These are phyloP conservation scores for Polia nebulosa DNA, from an alignment of 2,888 invertebrate genomes.

Conservation along the genomic window DNA sequence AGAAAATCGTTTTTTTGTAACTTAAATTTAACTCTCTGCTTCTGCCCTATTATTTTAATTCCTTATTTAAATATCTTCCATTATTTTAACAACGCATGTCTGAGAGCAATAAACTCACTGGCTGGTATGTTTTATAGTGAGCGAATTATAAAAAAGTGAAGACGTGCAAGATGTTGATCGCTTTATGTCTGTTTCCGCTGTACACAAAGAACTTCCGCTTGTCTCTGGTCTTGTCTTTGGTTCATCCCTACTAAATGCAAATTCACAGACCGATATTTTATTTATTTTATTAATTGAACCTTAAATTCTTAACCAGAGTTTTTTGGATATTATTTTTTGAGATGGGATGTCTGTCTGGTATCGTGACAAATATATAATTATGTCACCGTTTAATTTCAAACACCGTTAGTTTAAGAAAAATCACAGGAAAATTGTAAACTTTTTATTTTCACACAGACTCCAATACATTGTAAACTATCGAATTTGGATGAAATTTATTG, in stretches of 20 bases:
- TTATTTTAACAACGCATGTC: slow-evolving; percentile 12
- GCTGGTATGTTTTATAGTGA: slow-evolving; percentile 67
- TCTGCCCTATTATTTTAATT: slow-evolving; percentile 15
- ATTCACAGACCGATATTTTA: slow-evolving; percentile 71
- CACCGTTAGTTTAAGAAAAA: too few species aligned
- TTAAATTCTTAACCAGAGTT: background rate
- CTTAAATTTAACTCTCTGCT: background rate
- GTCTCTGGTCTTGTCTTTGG: slow-evolving; percentile 82
- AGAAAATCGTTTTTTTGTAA: background rate
- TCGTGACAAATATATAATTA: background rate
- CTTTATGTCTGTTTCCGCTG: slow-evolving; percentile 88
- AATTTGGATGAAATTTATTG: too few species aligned
- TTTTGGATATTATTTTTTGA: slow-evolving; percentile 9
- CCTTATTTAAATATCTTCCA: slow-evolving; percentile 14
- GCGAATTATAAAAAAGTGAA: slow-evolving; percentile 74
- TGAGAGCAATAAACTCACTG: slow-evolving; percentile 60
- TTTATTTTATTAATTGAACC: slow-evolving; percentile 50
- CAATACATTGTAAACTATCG: too few species aligned
- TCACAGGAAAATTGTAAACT: background rate
- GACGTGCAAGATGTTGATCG: slow-evolving; percentile 84
- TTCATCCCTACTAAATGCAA: slow-evolving; percentile 87
- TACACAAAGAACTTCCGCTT: slow-evolving; percentile 87
- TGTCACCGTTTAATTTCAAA: too few species aligned
- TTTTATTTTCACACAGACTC: too few species aligned
- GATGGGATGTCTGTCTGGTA: background rate